These are phyloP conservation scores for Cyclargus thomasi DNA, from an alignment of 1,140 invertebrate genomes.

Conservation along the genomic window DNA sequence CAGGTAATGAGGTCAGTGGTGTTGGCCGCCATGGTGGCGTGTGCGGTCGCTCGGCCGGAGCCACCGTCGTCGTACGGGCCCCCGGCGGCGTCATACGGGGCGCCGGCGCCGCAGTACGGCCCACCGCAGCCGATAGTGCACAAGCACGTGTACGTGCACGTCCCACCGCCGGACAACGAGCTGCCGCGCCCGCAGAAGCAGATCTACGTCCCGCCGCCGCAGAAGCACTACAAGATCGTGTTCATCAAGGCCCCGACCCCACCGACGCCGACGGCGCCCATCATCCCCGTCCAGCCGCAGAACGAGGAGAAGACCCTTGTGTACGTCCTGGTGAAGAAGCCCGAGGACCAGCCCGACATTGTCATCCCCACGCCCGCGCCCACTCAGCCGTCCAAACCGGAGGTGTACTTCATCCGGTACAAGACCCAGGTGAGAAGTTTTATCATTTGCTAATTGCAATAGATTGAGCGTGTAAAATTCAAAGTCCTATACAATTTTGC, in stretches of 20 bases:
- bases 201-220: constrained; percentile 81
- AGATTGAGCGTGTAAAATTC: too few species aligned
- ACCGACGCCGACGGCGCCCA: constrained; percentile 84
- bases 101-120: constrained; percentile 79
- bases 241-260: constrained; percentile 91
- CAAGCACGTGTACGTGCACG: constrained; percentile 91
- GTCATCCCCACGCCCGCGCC: constrained; percentile 85
- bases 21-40: constrained; percentile 47
- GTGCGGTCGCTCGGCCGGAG: constrained; percentile 59
- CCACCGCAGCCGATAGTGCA: constrained; percentile 87
- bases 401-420: constrained; percentile 92
- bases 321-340: constrained; percentile 92
- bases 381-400: constrained; percentile 88
- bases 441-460: too few species aligned
- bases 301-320: constrained; percentile 92
- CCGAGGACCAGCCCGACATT: constrained; percentile 86
- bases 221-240: constrained; percentile 93
- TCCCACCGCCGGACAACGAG: constrained; percentile 88
- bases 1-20: constrained; percentile 60
- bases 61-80: constrained; percentile 61
- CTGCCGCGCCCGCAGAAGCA: constrained; percentile 80
- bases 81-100: constrained; percentile 51
- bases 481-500: too few species aligned
- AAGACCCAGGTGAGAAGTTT: constrained; percentile 82
- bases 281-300: constrained; percentile 84